Base-by-base conservation (phyloP, 2,888 invertebrate genomes). In the Sepiola atlantica region DNA sequence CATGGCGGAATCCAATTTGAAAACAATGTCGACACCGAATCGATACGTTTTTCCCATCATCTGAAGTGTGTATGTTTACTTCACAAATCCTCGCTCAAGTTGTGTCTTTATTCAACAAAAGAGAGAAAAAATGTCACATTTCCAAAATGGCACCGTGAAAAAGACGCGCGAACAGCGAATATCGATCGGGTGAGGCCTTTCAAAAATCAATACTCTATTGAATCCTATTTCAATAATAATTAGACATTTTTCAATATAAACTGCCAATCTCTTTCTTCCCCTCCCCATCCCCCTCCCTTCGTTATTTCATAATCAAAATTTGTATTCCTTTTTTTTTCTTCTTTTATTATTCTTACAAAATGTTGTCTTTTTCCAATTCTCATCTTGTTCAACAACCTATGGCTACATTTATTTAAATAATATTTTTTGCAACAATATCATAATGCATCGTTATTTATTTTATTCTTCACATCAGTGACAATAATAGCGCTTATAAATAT, bases 191-290 rank as follows among this genome's bases (percentile, higher is more conserved):
- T 14, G n/a, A 77, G n/a, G 77, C 14, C 77, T 77, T 77, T n/a
- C n/a, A 77, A 77, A 77, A 77, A 77, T 77, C 77, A 10, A 77
- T 77, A 77, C n/a, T n/a, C 77, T 77, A 77, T 77, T n/a, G 77
- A 77, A 77, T 77, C 77, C 12, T 77, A 77, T 77, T 77, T 77
- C 77, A n/a, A 77, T 77, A 77, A 77, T 77, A n/a, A 77, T 77
- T 77, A 77, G 77, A 77, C 77, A 77, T 77, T 77, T 77, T 77
- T 77, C 77, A 77, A 16, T 12, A 77, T 77, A 77, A 91, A 94
- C 90, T 94, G 45, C 35, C 77, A 91, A n/a, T 94, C 55, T 77
- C 94, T 77, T 35, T 35, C 32, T 57, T 90, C 35, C 10, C n/a
- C 55, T n/a, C 94, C 14, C 55, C 18, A 77, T 45, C 35, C 21